Evolutionary conservation across 2,888 invertebrate species (phyloP).

Genomic region (Cancer borealis): DNA sequence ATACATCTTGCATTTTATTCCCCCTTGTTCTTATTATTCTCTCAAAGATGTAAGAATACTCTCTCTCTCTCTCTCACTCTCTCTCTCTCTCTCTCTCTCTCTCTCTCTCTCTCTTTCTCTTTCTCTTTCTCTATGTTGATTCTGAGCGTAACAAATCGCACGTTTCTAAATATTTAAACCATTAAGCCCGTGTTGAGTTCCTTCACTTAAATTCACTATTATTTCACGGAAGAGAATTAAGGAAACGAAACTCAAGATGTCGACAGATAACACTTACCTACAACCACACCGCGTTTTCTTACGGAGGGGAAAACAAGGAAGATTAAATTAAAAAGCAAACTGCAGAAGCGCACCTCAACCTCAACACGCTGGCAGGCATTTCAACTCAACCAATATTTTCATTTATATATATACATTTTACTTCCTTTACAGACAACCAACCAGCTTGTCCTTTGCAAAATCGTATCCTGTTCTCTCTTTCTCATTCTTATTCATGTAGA

Average conservation of each 20-base stretch:
- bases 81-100: constrained; percentile 3
- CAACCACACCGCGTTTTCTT: background rate
- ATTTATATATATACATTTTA: background rate
- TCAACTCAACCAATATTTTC: constrained; percentile 9
- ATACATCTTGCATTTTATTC: background rate
- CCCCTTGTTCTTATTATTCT: background rate
- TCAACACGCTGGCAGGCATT: background rate
- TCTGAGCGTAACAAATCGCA: constrained; percentile 11
- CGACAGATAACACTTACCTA: background rate
- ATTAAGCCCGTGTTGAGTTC: background rate
- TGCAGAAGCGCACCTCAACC: background rate
- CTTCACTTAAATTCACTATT: constrained; percentile 11
- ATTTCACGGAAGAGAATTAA: constrained; percentile 12
- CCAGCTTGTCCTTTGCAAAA: background rate
- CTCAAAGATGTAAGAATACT: background rate
- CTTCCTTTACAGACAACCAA: background rate
- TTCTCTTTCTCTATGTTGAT: constrained; percentile 3
- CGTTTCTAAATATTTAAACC: constrained; percentile 20
- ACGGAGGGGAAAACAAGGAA: background rate
- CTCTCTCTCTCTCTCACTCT: constrained; percentile 20
- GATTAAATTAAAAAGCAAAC: constrained; percentile 20
- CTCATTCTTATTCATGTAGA: background rate
- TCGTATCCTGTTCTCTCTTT: background rate
- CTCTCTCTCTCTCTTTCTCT: constrained; percentile 44
- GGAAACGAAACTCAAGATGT: background rate